Percentiles rank a stretch among this genome's conserved stretches.
Conservation (phyloP, 2,797 vertebrate genomes). For the Danio aesculapii region DNA sequence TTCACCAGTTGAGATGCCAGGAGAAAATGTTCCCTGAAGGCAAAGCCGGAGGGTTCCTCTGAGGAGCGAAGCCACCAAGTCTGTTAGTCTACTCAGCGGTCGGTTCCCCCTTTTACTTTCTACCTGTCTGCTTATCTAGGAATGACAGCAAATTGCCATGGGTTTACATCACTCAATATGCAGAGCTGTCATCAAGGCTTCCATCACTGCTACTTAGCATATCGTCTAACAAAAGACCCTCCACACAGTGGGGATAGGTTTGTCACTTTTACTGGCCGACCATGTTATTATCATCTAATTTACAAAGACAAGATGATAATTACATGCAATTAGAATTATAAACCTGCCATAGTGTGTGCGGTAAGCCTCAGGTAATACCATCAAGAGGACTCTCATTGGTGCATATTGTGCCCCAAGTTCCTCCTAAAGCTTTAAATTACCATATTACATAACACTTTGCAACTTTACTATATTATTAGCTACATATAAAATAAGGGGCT, state of each 20-base stretch:
- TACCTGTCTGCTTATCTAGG: constrained; percentile 55
- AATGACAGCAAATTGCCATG: constrained; percentile 58
- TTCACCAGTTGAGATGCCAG: constrained; percentile 30
- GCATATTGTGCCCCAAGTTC: constrained; percentile 34
- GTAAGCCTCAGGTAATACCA: constrained; percentile 48
- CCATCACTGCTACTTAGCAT: constrained; percentile 57
- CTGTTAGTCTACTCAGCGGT: constrained; percentile 44
- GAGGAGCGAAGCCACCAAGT: constrained; percentile 44
- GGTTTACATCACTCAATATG: constrained; percentile 56
- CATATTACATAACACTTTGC: constrained; percentile 55
- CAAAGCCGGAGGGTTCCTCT: constrained; percentile 41
- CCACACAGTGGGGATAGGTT: constrained; percentile 43
- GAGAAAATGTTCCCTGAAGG: constrained; percentile 34
- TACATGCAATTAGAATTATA: constrained; percentile 61
- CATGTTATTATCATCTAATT: constrained; percentile 63
- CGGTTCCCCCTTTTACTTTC: constrained; percentile 37
- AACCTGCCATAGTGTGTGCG: constrained; percentile 48
- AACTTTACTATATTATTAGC: constrained; percentile 57
- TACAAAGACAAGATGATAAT: constrained; percentile 61
- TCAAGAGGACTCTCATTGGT: constrained; percentile 42
- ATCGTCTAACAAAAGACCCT: constrained; percentile 54
- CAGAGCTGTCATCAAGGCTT: constrained; percentile 56
- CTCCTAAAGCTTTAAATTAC: constrained; percentile 46
- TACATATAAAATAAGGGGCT: constrained; percentile 32
- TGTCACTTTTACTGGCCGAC: constrained; percentile 58